Conservation (phyloP, 2,797 vertebrate species). For the Lophius americanus region DNA sequence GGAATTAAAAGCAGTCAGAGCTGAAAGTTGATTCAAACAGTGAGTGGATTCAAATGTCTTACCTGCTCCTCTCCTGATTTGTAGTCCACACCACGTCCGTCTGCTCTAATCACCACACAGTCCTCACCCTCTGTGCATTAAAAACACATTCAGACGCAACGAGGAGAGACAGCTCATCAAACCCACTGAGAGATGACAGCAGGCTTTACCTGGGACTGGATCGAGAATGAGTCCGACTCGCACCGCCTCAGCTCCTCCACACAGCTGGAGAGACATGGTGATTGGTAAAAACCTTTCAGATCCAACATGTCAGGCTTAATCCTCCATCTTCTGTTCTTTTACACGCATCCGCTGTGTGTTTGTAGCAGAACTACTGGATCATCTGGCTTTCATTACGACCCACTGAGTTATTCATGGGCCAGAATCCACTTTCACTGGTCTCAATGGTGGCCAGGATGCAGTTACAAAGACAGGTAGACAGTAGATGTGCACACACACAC, state of each 20-base stretch:
- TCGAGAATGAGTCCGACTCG: slow-evolving; percentile 68
- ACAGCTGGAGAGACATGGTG: slow-evolving; percentile 33
- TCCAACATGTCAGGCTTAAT: background rate
- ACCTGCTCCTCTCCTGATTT: slow-evolving; percentile 61
- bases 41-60: slow-evolving; percentile 27
- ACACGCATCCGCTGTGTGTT: slow-evolving; percentile 6
- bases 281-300: background rate
- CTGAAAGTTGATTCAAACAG: background rate
- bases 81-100: slow-evolving; percentile 67
- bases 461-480: slow-evolving; percentile 39
- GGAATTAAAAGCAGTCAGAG: slow-evolving; percentile 5
- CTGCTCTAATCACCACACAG: slow-evolving; percentile 51
- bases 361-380: slow-evolving; percentile 6
- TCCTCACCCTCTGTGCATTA: slow-evolving; percentile 40
- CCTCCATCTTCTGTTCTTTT: background rate
- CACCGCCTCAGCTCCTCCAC: slow-evolving; percentile 42
- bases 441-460: slow-evolving; percentile 11
- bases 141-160: slow-evolving; percentile 1
- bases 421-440: slow-evolving; percentile 63
- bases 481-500: too few species aligned
- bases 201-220: slow-evolving; percentile 56
- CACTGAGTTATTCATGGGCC: slow-evolving; percentile 72
- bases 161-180: background rate
- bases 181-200: background rate
- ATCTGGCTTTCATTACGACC: slow-evolving; percentile 59